Evolutionary conservation across 1,140 invertebrate species (phyloP).

Genomic region (Brachionus sp.): DNA sequence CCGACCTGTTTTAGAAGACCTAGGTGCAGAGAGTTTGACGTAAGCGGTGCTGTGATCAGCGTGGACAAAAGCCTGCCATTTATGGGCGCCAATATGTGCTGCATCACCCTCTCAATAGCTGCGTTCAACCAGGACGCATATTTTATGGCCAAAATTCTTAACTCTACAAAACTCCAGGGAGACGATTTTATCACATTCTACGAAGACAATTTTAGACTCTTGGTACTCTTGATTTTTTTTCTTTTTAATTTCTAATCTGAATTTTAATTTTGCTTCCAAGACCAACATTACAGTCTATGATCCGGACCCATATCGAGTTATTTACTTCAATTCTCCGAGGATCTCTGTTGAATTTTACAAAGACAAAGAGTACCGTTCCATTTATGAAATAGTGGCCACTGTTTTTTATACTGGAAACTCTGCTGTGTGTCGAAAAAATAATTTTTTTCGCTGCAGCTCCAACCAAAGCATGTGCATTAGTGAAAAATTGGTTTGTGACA

Average conservation of each 20-base stretch:
- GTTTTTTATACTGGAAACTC: background rate
- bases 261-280: background rate
- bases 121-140: background rate
- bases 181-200: slow-evolving; percentile 37
- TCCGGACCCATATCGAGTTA: background rate
- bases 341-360: slow-evolving; percentile 23
- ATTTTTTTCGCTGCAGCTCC: background rate
- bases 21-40: background rate
- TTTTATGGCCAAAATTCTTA: background rate
- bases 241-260: background rate
- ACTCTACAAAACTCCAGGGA: background rate
- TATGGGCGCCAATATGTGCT: slow-evolving; percentile 21
- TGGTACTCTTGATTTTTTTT: background rate
- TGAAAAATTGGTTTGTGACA: slow-evolving; percentile 15
- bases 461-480: background rate
- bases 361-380: slow-evolving; percentile 11
- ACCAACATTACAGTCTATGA: background rate
- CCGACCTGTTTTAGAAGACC: slow-evolving; percentile 14
- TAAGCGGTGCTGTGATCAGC: background rate
- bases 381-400: background rate
- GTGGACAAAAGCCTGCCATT: slow-evolving; percentile 27
- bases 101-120: background rate
- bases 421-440: background rate
- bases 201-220: background rate
- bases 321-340: slow-evolving; percentile 18